Evolutionary conservation across 2,888 invertebrate species (phyloP), one percentile per base, ranked within the genome.

Genomic region (Epirrita christyi): DNA sequence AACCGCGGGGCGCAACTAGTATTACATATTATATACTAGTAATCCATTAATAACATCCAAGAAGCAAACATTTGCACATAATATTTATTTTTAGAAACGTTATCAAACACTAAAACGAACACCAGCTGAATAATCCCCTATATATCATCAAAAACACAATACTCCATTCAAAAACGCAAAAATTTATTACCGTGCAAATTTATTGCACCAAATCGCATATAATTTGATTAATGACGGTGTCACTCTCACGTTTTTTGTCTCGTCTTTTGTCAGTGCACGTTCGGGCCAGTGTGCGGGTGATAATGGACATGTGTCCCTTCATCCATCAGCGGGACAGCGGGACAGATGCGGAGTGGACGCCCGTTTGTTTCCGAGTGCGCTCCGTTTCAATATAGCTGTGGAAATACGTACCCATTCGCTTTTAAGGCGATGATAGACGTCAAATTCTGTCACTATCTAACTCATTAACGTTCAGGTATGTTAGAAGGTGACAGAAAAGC

Each of bases 231-330:
- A 88, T 86, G 85, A 80, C 75, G 55, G 72, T 76, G 78, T 80
- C 80, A 63, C 69, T 66, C 34, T 55, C 45, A 45, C 49, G 71
- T 75, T 79, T 80, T 82, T 82, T 79, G 72, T 68, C 62, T 40
- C 62, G 61, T 68, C 63, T 68, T 69, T 69, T 66, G 44, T 32
- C 59, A 51, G 49, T 48, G 42, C 52, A 46, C 21, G 32, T 8
- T 32, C 55, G 56, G 44, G 43, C n/a, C 50, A 50, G 53, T 58
- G 56, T 63, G 69, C 64, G 71, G 74, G 73, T 80, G 78, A 81
- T 85, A 85, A 88, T 87, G 88, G 89, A 88, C 91, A 90, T 83
- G 86, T 90, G 90, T 88, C 87, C 80, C 61, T 64, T 66, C 68
- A 75, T 76, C 75, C 71, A 75, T 76, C 59, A 59, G 29, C 27